Conservation (phyloP, 2,797 vertebrate genomes). For the Sylvilagus floridanus region DNA sequence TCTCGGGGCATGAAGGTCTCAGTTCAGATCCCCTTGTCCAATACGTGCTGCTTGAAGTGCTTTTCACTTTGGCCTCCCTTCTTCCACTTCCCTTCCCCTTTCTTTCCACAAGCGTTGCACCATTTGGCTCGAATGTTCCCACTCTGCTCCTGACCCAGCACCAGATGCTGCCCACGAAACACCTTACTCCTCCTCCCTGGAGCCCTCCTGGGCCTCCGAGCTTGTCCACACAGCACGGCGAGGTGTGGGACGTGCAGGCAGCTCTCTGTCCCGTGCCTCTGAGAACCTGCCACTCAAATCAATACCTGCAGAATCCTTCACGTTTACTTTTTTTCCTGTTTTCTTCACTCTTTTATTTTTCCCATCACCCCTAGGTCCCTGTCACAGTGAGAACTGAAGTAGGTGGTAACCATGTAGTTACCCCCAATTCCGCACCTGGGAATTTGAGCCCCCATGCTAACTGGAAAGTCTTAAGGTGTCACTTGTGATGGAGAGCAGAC, state of each 20-base stretch:
- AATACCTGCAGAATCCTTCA: neutral
- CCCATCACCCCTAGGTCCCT: neutral
- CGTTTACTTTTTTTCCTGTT: neutral
- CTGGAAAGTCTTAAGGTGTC: neutral
- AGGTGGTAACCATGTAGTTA: no score
- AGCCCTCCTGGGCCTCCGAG: neutral
- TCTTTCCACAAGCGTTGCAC: neutral
- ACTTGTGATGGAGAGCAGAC: neutral
- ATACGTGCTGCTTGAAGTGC: conserved; percentile 36
- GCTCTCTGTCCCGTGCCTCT: neutral
- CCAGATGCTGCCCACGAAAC: neutral
- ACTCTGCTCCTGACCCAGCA: neutral
- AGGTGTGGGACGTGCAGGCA: neutral
- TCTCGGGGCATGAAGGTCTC: neutral
- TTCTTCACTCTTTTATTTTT: neutral
- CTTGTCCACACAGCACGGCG: neutral
- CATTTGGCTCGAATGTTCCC: neutral
- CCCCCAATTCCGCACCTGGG: neutral
- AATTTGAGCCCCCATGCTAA: neutral
- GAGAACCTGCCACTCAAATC: neutral
- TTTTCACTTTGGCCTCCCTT: neutral
- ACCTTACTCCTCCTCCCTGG: neutral
- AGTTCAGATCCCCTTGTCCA: neutral
- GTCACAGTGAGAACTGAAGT: neutral
- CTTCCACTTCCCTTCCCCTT: neutral